Conservation (phyloP, 2,888 invertebrate genomes). For the Pachymerium ferrugineum region DNA sequence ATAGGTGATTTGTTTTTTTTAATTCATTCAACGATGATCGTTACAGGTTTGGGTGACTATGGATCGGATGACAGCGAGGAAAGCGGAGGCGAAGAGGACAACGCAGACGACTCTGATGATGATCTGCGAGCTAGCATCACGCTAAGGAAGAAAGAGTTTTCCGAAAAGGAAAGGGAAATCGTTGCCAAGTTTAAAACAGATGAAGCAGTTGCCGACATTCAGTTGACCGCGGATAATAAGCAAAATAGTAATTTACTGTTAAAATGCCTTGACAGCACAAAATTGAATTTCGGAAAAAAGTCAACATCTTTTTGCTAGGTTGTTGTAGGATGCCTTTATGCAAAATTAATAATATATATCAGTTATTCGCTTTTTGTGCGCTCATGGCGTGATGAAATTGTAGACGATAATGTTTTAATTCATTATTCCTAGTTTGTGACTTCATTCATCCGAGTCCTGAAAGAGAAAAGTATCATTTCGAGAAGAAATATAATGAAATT, state of each 20-base stretch:
- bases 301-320: too few relatives aligned
- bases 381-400: too few relatives aligned
- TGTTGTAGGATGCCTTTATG: too few relatives aligned
- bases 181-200: constrained; percentile 20
- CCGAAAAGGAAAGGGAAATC: constrained; percentile 38
- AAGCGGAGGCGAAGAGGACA: constrained; percentile 42
- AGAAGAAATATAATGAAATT: constrained; percentile 35
- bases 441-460: constrained; percentile 30
- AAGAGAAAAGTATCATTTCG: constrained; percentile 36
- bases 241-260: too few relatives aligned
- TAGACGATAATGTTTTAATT: too few relatives aligned
- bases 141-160: constrained; percentile 38
- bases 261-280: too few relatives aligned
- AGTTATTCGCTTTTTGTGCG: too few relatives aligned
- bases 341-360: too few relatives aligned
- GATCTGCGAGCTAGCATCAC: constrained; percentile 58
- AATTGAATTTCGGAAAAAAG: too few relatives aligned
- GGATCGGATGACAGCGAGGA: constrained; percentile 40
- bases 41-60: constrained; percentile 75
- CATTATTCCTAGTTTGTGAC: too few relatives aligned
- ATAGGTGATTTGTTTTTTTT: constrained; percentile 1
- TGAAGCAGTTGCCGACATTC: not conserved
- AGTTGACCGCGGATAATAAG: too few relatives aligned
- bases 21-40: constrained; percentile 33
- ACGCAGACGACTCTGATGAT: constrained; percentile 59